Percentiles rank a stretch among this genome's conserved stretches.
phyloP scores from a whole-genome alignment of 2,113 vertebrate genomes.

The Melierax canorus region DNA sequence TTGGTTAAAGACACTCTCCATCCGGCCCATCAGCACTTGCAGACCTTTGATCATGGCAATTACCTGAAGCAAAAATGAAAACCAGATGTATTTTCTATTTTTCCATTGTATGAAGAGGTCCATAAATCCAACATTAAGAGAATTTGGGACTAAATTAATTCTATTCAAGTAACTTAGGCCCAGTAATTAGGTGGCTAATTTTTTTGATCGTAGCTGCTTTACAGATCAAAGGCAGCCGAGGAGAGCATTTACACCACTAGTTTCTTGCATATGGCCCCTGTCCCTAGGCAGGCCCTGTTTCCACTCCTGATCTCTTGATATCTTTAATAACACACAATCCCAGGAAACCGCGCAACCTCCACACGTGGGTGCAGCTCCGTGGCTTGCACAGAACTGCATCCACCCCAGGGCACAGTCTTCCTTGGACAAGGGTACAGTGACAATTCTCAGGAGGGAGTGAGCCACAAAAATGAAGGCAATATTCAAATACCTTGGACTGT shows the following conservation, averaged over 20 bases:
- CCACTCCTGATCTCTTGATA: neutral
- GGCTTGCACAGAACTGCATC: neutral
- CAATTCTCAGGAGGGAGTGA: neutral
- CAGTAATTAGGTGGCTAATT: neutral
- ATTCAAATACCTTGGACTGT: neutral
- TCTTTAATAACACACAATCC: neutral
- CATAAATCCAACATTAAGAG: neutral
- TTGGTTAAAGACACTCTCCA: constrained; percentile 99
- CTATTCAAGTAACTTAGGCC: neutral
- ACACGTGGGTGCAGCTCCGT: rapidly evolving
- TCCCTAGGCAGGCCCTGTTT: neutral
- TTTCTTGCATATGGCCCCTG: neutral
- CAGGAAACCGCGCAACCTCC: neutral
- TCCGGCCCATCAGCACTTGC: constrained; percentile 97
- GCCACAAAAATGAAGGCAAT: neutral
- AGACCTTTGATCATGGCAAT: constrained; percentile 99
- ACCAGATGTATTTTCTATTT: neutral
- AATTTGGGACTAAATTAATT: neutral
- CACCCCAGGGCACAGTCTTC: neutral
- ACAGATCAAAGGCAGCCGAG: neutral
- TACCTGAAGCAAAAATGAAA: constrained; percentile 65
- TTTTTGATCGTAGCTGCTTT: neutral
- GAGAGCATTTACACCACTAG: neutral
- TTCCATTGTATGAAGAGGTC: neutral
- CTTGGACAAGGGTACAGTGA: neutral